phyloP scores from a whole-genome alignment of 2,797 vertebrate species.

The Chlorospingus semifuscus region DNA sequence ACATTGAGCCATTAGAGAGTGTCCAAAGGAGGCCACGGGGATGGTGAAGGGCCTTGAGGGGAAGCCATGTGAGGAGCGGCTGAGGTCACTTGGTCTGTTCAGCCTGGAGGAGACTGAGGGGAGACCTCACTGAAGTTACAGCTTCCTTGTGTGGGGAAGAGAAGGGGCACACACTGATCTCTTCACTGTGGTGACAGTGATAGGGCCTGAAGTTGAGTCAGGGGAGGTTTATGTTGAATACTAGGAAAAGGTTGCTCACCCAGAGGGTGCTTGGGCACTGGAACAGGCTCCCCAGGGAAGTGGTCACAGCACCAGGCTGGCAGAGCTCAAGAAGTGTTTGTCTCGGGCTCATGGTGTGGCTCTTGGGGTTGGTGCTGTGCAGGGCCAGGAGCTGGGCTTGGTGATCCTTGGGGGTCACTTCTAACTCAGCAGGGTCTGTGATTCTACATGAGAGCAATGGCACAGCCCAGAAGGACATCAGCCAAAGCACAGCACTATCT shows the following conservation, averaged over 20 bases:
- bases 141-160: rapidly evolving
- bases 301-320: not conserved
- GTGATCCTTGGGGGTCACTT: not conserved
- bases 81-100: not conserved
- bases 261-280: rapidly evolving
- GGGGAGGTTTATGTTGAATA: not conserved
- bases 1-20: rapidly evolving
- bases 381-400: not conserved
- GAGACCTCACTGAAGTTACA: rapidly evolving
- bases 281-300: not conserved
- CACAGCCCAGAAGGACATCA: not conserved
- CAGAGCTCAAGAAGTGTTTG: not conserved
- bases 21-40: rapidly evolving
- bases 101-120: not conserved
- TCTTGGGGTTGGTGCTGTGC: not conserved
- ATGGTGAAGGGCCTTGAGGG: not conserved
- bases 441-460: not conserved
- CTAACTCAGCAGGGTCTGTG: not conserved
- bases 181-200: not conserved
- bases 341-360: rapidly evolving
- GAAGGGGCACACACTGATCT: not conserved
- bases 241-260: rapidly evolving
- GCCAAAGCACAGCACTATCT: not conserved
- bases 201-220: not conserved
- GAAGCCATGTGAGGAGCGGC: rapidly evolving